These are phyloP conservation scores for Cheirogaleus medius DNA, from an alignment of 2,113 vertebrate species.

Conservation along the genomic window DNA sequence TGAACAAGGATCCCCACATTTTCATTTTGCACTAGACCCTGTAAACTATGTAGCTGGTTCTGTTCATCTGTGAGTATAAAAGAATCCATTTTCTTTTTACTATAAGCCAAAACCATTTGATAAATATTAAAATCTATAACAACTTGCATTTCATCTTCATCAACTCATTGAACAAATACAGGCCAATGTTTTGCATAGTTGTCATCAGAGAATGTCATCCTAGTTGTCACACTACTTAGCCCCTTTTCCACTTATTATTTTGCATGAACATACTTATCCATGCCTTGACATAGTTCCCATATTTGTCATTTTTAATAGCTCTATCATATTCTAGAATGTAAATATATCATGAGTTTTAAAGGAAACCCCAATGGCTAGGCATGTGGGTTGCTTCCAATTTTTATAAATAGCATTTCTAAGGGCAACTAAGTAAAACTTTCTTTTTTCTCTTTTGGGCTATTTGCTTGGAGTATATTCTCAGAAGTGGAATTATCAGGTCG, in stretches of 20 bases:
- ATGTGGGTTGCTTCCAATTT: constrained; percentile 59
- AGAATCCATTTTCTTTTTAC: not conserved
- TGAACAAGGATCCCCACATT: not conserved
- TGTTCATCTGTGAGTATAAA: not conserved
- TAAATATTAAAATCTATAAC: not conserved
- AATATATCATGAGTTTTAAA: constrained; percentile 31
- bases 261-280: not conserved
- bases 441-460: not conserved
- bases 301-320: constrained; percentile 23
- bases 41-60: not conserved
- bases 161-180: not conserved
- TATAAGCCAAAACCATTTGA: not conserved
- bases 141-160: not conserved
- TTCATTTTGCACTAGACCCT: not conserved
- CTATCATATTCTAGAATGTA: constrained; percentile 44
- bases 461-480: constrained; percentile 38
- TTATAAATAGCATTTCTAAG: constrained; percentile 71
- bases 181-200: not conserved
- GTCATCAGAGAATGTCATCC: constrained; percentile 9
- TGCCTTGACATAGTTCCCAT: not conserved
- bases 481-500: constrained; percentile 54
- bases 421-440: constrained; percentile 61
- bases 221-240: not conserved
- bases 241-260: not conserved
- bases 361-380: constrained; percentile 21